Base-by-base conservation (phyloP, 2,888 invertebrate species). In the Erynnis tages region DNA sequence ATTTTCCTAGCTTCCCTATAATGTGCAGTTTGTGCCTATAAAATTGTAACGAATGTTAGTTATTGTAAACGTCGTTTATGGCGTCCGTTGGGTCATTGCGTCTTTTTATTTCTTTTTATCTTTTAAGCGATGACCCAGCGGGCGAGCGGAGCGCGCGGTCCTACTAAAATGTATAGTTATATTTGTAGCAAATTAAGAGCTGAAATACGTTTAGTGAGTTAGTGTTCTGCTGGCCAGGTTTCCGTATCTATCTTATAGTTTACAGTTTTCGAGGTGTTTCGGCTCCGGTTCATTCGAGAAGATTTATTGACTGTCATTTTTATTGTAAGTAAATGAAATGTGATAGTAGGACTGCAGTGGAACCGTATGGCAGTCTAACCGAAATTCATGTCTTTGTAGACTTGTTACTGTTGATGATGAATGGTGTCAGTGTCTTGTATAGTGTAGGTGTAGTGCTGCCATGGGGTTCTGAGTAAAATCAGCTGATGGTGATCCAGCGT, bases 1-100 rank as follows among this genome's bases (percentile, higher is more conserved):
- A 80, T 82, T 84, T 82, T 82, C 75, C 67, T 79, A 78, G 83
- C 79, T 84, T 82, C 76, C 81, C 76, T 74, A 67, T 75, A 68
- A 75, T 67, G 76, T 71, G 78, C 76, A 65, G 69, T 75, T 17
- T 74, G 84, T 85, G 87, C 83, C 86, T 86, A 77, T 76, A 73
- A 78, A 79, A 65, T 67, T 74, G 71, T 76, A 77, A 79, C 68
- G 63, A 73, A 71, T 69, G 73, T 73, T 79, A 79, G 77, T 50
- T 50, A 74, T 73, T 69, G 68, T 71, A 68, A 74, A 70, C 65
- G 68, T 73, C 73, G 77, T 73, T 76, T 76, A 68, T 76, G 66
- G 68, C 68, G 72, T 63, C 58, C 53, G 56, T 63, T 71, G 56
- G 63, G 75, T 79, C 78, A 75, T 80, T 79, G 82, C 75, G 66